Conservation (phyloP, 2,888 invertebrate species). For the Acanthococcus lagerstroemiae region DNA sequence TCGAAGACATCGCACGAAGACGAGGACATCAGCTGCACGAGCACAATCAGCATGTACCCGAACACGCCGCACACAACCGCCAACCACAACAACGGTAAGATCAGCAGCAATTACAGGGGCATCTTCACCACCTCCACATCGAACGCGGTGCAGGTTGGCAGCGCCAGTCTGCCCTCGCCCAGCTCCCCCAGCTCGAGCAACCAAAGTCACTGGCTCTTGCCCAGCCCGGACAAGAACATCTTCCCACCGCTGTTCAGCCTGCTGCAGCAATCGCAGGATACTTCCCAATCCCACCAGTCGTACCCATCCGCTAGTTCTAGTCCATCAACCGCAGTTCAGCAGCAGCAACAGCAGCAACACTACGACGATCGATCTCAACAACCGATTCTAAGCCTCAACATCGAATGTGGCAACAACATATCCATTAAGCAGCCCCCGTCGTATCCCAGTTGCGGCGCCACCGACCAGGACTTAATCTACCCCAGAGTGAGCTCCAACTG, state of each 20-base stretch:
- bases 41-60: slow-evolving; percentile 35
- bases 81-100: slow-evolving; percentile 41
- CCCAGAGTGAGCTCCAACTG: slow-evolving; percentile 42
- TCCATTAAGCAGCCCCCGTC: slow-evolving; percentile 47
- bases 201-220: slow-evolving; percentile 62
- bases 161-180: slow-evolving; percentile 38
- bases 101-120: slow-evolving; percentile 55
- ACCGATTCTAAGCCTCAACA: slow-evolving; percentile 50
- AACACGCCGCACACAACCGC: slow-evolving; percentile 36
- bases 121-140: slow-evolving; percentile 59
- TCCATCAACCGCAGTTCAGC: slow-evolving; percentile 36
- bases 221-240: slow-evolving; percentile 55
- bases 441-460: slow-evolving; percentile 39
- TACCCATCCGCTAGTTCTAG: slow-evolving; percentile 20
- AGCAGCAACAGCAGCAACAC: slow-evolving; percentile 48
- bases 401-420: slow-evolving; percentile 46
- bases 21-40: slow-evolving; percentile 28
- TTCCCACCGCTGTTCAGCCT: slow-evolving; percentile 54
- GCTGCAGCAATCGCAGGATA: slow-evolving; percentile 47
- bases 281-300: slow-evolving; percentile 40
- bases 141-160: slow-evolving; percentile 43
- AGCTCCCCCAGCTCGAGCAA: slow-evolving; percentile 48
- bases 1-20: slow-evolving; percentile 28
- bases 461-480: slow-evolving; percentile 47
- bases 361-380: slow-evolving; percentile 58